Conservation (phyloP, 92 coral and sea anemone genomes). For the Palythoa caribaeorum region DNA sequence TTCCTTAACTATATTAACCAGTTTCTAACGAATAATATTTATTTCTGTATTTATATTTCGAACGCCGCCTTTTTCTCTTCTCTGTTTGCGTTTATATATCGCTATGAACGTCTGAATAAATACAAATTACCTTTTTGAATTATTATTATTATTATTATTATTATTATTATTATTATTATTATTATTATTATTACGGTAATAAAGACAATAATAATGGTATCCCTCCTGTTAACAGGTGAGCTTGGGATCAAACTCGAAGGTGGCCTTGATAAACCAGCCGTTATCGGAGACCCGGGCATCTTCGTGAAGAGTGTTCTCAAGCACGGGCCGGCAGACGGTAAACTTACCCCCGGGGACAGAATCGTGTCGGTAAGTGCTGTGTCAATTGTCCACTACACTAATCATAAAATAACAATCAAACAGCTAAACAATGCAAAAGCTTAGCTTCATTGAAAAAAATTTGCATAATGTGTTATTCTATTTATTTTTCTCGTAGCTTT, state of each 20-base stretch:
- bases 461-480: neutral
- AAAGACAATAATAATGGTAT: neutral
- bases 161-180: too few relatives aligned
- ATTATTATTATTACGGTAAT: neutral
- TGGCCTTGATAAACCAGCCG: slow-evolving; percentile 41
- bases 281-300: slow-evolving; percentile 42
- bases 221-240: neutral
- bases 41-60: too few relatives aligned
- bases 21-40: too few relatives aligned
- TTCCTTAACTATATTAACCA: too few relatives aligned
- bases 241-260: slow-evolving; percentile 38
- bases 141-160: too few relatives aligned
- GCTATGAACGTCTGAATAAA: too few relatives aligned
- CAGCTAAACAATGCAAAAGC: neutral
- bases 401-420: neutral
- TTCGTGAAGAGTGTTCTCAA: slow-evolving; percentile 35
- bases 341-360: slow-evolving; percentile 36
- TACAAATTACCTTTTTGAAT: too few relatives aligned
- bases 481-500: too few relatives aligned
- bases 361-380: slow-evolving; percentile 26
- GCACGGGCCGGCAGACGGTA: slow-evolving; percentile 22
- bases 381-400: neutral
- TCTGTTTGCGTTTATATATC: too few relatives aligned
- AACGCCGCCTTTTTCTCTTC: too few relatives aligned
- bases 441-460: neutral